Conservation (phyloP, 2,113 vertebrate species). For the Naja naja region DNA sequence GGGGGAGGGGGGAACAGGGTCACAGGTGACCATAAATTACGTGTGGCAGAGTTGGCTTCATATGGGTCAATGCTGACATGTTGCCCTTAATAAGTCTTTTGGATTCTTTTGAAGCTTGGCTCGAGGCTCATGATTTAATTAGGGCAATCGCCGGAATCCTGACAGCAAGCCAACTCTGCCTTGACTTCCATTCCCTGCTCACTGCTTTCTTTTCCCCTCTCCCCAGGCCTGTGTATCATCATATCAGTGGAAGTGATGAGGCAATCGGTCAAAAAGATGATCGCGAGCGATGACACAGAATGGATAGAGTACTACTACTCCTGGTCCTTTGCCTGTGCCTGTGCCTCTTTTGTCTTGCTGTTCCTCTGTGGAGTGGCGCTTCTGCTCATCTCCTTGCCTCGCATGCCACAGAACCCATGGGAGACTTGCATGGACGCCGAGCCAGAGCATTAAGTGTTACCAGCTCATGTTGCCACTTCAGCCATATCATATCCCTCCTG, state of each 20-base stretch:
- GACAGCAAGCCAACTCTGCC: background rate
- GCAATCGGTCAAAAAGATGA: slow-evolving; percentile 94
- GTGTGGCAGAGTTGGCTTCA: too few relatives aligned
- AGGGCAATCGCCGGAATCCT: too few relatives aligned
- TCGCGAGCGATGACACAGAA: slow-evolving; percentile 88
- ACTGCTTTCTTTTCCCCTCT: slow-evolving; percentile 4
- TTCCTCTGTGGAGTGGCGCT: slow-evolving; percentile 85
- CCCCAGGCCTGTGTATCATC: slow-evolving; percentile 87
- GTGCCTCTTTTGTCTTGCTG: slow-evolving; percentile 83
- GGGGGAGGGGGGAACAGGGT: too few relatives aligned
- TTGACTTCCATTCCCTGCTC: slow-evolving; percentile 27
- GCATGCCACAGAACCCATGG: slow-evolving; percentile 96
- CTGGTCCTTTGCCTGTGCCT: slow-evolving; percentile 94
- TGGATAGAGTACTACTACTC: slow-evolving; percentile 89
- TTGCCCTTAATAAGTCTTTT: too few relatives aligned
- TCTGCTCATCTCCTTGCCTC: slow-evolving; percentile 89
- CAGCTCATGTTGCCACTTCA: background rate
- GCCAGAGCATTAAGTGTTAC: slow-evolving; percentile 72
- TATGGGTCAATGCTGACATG: too few relatives aligned
- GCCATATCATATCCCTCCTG: background rate
- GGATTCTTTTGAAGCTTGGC: too few relatives aligned
- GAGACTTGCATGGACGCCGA: slow-evolving; percentile 97
- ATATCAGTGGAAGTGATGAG: slow-evolving; percentile 95
- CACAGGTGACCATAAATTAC: too few relatives aligned
- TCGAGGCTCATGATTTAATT: too few relatives aligned